phyloP scores from a whole-genome alignment of 2,113 vertebrate species.

The Sylvia atricapilla region DNA sequence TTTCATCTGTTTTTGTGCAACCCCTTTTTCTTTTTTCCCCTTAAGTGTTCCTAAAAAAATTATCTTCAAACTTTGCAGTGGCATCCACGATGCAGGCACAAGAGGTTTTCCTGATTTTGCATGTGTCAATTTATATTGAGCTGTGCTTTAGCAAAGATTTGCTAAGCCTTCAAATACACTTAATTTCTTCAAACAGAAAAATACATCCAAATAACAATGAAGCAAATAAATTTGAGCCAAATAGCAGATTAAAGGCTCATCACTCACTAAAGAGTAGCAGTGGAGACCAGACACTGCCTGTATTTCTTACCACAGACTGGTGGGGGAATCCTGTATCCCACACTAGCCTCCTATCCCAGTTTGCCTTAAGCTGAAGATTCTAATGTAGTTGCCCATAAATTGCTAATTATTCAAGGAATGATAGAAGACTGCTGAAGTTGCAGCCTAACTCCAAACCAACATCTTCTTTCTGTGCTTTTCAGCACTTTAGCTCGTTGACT shows the following conservation, averaged over 20 bases:
- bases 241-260: not conserved
- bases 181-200: not conserved
- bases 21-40: not conserved
- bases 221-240: not conserved
- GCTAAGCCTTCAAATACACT: not conserved
- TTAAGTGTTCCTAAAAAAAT: not conserved
- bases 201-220: not conserved
- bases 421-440: not conserved
- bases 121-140: fast-evolving
- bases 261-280: not conserved
- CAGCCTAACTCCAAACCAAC: not conserved
- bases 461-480: not conserved
- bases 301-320: not conserved
- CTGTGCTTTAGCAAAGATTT: not conserved
- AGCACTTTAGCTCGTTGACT: not conserved
- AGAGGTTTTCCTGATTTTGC: not conserved
- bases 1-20: not conserved
- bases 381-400: not conserved
- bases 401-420: not conserved
- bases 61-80: not conserved
- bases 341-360: not conserved
- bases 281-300: not conserved
- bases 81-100: not conserved
- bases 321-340: not conserved
- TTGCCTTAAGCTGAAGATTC: not conserved